These are phyloP conservation scores for Eupithecia subfuscata DNA, from an alignment of 2,888 invertebrate species.

Conservation along the genomic window DNA sequence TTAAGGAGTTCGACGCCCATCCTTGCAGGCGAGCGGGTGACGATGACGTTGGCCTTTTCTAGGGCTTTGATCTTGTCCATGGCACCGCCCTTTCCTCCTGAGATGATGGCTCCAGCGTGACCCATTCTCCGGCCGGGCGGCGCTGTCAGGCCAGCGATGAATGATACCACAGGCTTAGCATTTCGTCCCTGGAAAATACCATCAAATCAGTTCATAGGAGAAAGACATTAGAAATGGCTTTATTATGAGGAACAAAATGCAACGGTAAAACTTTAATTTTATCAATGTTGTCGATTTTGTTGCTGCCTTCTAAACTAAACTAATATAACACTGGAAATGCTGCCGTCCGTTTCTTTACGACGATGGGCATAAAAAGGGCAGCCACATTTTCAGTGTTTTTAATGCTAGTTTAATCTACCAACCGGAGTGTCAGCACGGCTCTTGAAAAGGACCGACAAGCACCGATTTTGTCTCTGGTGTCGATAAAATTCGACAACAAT, in stretches of 20 bases:
- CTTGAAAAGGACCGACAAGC: too few relatives aligned
- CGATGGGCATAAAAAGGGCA: neutral
- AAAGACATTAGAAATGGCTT: neutral
- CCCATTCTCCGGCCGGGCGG: slow-evolving; percentile 99
- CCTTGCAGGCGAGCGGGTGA: slow-evolving; percentile 97
- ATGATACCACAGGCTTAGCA: slow-evolving; percentile 98
- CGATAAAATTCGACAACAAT: too few relatives aligned
- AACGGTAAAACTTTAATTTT: neutral
- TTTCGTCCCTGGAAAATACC: slow-evolving; percentile 87
- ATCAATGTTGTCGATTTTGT: too few relatives aligned
- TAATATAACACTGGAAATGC: too few relatives aligned
- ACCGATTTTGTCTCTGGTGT: too few relatives aligned
- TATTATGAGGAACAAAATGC: neutral
- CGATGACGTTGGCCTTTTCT: slow-evolving; percentile 96
- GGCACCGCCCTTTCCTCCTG: slow-evolving; percentile 99
- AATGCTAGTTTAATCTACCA: too few relatives aligned
- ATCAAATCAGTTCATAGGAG: neutral
- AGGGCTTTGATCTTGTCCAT: slow-evolving; percentile 98
- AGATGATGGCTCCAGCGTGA: slow-evolving; percentile 99
- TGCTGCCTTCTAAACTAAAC: too few relatives aligned
- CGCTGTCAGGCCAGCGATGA: slow-evolving; percentile 99
- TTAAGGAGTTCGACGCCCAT: slow-evolving; percentile 95
- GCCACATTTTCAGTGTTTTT: too few relatives aligned
- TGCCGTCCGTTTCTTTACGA: neutral
- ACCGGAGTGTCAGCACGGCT: too few relatives aligned